These are phyloP conservation scores for Oasisia sp. DNA, from an alignment of 2,888 invertebrate species.

Conservation along the genomic window DNA sequence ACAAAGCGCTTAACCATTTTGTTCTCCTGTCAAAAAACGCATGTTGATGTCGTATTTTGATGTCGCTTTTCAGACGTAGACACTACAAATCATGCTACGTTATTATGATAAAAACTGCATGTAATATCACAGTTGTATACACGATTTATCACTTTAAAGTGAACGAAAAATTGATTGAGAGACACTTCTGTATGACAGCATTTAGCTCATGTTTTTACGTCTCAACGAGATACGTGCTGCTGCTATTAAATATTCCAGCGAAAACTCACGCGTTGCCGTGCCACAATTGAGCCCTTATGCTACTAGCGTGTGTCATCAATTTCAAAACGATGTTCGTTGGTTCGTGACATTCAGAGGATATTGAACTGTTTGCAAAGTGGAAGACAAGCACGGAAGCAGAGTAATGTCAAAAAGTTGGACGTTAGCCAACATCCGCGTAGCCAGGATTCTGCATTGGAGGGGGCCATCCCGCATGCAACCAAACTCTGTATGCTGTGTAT, in stretches of 20 bases:
- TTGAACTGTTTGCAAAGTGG: not conserved
- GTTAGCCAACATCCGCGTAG: too few species aligned
- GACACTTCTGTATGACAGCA: not conserved
- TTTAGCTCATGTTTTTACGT: not conserved
- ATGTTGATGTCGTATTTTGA: not conserved
- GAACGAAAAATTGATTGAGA: not conserved
- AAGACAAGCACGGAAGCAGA: too few species aligned
- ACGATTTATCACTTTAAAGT: not conserved
- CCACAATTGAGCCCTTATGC: not conserved
- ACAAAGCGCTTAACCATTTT: not conserved
- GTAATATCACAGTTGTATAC: not conserved
- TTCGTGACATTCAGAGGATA: not conserved
- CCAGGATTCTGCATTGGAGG: too few species aligned
- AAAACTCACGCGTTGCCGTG: not conserved
- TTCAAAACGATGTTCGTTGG: not conserved
- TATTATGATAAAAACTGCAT: not conserved
- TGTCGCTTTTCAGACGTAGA: not conserved
- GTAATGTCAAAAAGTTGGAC: too few species aligned
- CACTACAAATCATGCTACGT: not conserved
- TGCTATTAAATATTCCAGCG: not conserved
- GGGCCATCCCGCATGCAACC: too few species aligned
- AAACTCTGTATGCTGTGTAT: too few species aligned
- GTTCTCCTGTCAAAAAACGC: not conserved
- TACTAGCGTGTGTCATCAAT: not conserved
- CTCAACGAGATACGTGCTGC: not conserved